These are phyloP conservation scores for Hyaena hyaena DNA, from an alignment of 2,113 vertebrate species.

Conservation along the genomic window DNA sequence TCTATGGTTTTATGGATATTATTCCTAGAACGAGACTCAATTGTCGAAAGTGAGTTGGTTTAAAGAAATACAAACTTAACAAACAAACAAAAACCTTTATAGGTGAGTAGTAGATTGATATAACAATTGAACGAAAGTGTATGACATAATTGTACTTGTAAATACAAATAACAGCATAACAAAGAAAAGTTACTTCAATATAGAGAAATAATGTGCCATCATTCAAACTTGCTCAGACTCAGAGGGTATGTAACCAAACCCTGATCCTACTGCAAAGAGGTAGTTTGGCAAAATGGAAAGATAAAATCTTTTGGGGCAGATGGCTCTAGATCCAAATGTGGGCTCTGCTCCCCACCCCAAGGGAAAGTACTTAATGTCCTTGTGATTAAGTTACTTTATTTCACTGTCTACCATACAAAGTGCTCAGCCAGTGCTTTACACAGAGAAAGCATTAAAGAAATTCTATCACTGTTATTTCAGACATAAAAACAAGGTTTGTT, in stretches of 20 bases:
- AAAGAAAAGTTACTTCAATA: neutral
- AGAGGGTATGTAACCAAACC: neutral
- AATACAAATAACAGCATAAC: neutral
- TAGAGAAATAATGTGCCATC: neutral
- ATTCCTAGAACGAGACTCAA: neutral
- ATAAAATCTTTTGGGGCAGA: neutral
- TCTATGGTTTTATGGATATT: neutral
- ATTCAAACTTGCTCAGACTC: neutral
- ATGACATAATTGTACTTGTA: neutral
- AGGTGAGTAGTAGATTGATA: neutral
- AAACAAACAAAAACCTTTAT: neutral
- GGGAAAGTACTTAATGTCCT: neutral
- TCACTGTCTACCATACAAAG: neutral
- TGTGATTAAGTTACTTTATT: neutral
- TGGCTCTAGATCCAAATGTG: neutral
- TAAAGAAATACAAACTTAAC: neutral
- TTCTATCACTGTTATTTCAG: neutral
- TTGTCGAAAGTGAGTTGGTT: neutral
- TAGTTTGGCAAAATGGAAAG: neutral
- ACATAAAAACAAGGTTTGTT: neutral
- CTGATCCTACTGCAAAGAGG: neutral
- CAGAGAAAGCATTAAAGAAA: neutral
- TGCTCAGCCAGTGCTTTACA: neutral
- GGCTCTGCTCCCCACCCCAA: accelerated
- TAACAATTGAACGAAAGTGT: neutral